Evolutionary conservation across 2,113 vertebrate genomes (phyloP).

Genomic region (Nyctereutes procyonoides): DNA sequence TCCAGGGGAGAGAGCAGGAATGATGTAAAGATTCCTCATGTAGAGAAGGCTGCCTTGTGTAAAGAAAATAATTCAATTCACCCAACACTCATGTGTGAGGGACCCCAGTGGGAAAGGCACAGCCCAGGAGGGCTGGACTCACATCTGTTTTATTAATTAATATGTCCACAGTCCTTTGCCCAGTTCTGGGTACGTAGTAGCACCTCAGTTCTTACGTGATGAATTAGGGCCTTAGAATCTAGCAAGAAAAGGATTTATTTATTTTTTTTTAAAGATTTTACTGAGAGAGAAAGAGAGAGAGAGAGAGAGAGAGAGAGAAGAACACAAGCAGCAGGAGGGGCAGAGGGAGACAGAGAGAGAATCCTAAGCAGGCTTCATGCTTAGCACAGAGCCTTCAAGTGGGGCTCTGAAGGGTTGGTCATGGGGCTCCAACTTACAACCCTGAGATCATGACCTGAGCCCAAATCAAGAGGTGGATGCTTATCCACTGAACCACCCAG

Average conservation of each 20-base stretch:
- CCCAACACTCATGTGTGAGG: not conserved
- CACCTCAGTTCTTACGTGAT: not conserved
- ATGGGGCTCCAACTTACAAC: not conserved
- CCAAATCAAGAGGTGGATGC: not conserved
- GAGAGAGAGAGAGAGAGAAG: not conserved
- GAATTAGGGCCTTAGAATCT: not conserved
- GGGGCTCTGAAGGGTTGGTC: no score
- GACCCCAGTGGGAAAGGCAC: not conserved
- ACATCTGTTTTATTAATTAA: not conserved
- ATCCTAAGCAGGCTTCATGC: not conserved
- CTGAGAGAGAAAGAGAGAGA: not conserved
- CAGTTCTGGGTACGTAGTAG: not conserved
- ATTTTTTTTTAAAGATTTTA: not conserved
- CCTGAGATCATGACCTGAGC: not conserved
- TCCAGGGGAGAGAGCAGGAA: not conserved
- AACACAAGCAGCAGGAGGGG: not conserved
- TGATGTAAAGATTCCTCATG: not conserved
- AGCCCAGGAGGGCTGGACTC: not conserved
- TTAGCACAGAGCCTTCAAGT: not conserved
- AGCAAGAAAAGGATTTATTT: not conserved
- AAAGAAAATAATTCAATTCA: constrained; percentile 11
- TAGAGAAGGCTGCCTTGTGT: not conserved
- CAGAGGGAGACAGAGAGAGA: not conserved
- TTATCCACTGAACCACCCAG: not conserved
- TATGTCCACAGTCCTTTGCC: not conserved